Conservation (phyloP, 2,888 invertebrate species). For the Malthinus flaveolus region DNA sequence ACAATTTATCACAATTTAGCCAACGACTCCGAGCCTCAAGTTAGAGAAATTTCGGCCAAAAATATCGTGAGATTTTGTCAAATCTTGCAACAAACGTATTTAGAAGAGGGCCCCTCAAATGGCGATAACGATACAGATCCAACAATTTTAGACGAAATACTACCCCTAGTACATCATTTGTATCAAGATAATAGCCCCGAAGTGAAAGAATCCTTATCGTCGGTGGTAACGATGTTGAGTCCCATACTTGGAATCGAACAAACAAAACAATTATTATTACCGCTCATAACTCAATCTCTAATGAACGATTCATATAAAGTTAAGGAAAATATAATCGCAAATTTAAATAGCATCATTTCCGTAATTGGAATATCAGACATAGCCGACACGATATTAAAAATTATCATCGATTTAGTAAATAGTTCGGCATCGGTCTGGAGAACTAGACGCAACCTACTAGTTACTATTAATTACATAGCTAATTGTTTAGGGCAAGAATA, state of each 20-base stretch:
- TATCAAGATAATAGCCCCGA: slow-evolving; percentile 40
- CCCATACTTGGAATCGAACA: slow-evolving; percentile 40
- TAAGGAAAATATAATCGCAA: slow-evolving; percentile 47
- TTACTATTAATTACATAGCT: slow-evolving; percentile 46
- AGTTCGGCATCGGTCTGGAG: slow-evolving; percentile 48
- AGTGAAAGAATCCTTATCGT: slow-evolving; percentile 43
- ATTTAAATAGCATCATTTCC: slow-evolving; percentile 40
- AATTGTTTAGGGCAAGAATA: slow-evolving; percentile 43
- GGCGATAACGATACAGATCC: slow-evolving; percentile 41
- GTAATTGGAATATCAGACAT: slow-evolving; percentile 43
- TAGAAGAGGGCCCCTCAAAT: slow-evolving; percentile 13
- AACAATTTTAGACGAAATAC: slow-evolving; percentile 41
- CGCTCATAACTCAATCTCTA: slow-evolving; percentile 43
- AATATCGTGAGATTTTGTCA: slow-evolving; percentile 42
- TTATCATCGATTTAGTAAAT: slow-evolving; percentile 43
- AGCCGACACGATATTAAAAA: slow-evolving; percentile 43
- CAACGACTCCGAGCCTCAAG: slow-evolving; percentile 43
- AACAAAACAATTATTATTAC: slow-evolving; percentile 44
- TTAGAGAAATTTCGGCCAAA: slow-evolving; percentile 41
- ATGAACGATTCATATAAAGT: slow-evolving; percentile 44
- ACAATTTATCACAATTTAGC: slow-evolving; percentile 42
- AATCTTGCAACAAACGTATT: slow-evolving; percentile 40
- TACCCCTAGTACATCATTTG: slow-evolving; percentile 41
- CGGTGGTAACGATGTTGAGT: slow-evolving; percentile 42
- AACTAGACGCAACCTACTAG: slow-evolving; percentile 45